A percentile compares a stretch with the other conserved stretches of the same genome.
Conservation (phyloP, 30 jellyfish, hydroid and myxozoan genomes). For the Aurelia sp. region DNA sequence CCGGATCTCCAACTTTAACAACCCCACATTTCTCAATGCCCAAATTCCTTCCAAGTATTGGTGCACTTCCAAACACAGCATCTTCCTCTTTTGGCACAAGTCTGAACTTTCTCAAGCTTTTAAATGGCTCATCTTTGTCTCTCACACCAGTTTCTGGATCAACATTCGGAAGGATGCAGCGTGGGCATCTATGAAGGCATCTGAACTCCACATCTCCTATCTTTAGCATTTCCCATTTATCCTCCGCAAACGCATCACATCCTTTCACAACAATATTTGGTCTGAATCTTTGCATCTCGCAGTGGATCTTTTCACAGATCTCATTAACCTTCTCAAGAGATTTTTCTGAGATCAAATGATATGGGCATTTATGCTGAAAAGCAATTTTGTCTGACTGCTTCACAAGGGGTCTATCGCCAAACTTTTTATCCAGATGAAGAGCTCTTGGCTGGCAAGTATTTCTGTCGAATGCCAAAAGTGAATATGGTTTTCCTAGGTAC, state of each 20-base stretch:
- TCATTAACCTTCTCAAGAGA: slow-evolving; percentile 46
- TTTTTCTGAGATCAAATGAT: slow-evolving; percentile 37
- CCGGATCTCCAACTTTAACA: slow-evolving; percentile 61
- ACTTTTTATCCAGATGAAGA: slow-evolving; percentile 10
- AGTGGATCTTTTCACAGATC: slow-evolving; percentile 9
- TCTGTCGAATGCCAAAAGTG: slow-evolving; percentile 24
- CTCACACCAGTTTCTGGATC: slow-evolving; percentile 63
- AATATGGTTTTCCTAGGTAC: slow-evolving; percentile 54
- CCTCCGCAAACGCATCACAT: slow-evolving; percentile 65
- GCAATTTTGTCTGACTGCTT: slow-evolving; percentile 44
- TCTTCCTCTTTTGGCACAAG: slow-evolving; percentile 59
- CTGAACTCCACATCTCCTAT: slow-evolving; percentile 50
- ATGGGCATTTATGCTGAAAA: slow-evolving; percentile 61
- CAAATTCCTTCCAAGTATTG: slow-evolving; percentile 57
- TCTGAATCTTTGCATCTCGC: slow-evolving; percentile 53
- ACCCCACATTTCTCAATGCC: slow-evolving; percentile 48
- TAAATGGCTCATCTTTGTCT: slow-evolving; percentile 63
- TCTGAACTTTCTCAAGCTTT: slow-evolving; percentile 48
- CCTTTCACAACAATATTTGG: slow-evolving; percentile 66
- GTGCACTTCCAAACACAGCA: slow-evolving; percentile 48
- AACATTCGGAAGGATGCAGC: slow-evolving; percentile 64
- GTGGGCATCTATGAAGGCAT: slow-evolving; percentile 57
- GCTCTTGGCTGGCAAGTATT: slow-evolving; percentile 50
- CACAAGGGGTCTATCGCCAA: slow-evolving; percentile 36
- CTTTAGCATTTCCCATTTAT: slow-evolving; percentile 41